Conservation (phyloP, 2,113 vertebrate genomes). For the Chloroceryle aenea region DNA sequence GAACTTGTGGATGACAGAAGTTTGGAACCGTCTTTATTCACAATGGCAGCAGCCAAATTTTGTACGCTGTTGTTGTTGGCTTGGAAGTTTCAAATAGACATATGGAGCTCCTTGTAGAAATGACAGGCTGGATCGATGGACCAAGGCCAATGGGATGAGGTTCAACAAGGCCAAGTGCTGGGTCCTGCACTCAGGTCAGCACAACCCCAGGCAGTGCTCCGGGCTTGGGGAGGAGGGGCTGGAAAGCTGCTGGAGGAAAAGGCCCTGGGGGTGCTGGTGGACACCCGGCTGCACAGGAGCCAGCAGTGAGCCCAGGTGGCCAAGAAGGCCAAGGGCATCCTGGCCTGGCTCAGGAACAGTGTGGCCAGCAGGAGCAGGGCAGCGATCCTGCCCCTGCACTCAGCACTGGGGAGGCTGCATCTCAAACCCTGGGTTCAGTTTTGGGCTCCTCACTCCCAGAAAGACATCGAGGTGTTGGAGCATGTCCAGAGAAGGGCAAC, state of each 20-base stretch:
- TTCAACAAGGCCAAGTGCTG: background rate
- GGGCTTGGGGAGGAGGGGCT: background rate
- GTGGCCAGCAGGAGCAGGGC: background rate
- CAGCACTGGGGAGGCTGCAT: background rate
- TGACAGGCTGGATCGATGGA: background rate
- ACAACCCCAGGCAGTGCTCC: background rate
- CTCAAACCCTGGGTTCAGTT: rapidly evolving
- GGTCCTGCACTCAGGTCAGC: too few relatives aligned
- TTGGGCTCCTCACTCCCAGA: background rate
- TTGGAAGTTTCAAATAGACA: background rate
- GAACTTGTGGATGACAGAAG: background rate
- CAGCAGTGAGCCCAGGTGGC: background rate
- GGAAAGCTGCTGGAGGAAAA: background rate
- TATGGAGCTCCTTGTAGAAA: background rate
- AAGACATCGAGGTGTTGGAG: background rate
- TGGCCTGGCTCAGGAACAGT: background rate
- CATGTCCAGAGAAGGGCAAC: rapidly evolving
- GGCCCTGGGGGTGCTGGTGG: background rate
- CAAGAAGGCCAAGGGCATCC: background rate
- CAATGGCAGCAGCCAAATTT: background rate
- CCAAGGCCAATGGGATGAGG: background rate
- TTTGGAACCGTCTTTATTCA: background rate
- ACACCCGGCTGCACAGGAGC: background rate
- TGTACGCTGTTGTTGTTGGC: background rate
- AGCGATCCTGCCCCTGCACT: background rate